A percentile compares a stretch with the other conserved stretches of the same genome.
Conservation (phyloP, 2,113 vertebrate genomes). For the Scophthalmus maximus region DNA sequence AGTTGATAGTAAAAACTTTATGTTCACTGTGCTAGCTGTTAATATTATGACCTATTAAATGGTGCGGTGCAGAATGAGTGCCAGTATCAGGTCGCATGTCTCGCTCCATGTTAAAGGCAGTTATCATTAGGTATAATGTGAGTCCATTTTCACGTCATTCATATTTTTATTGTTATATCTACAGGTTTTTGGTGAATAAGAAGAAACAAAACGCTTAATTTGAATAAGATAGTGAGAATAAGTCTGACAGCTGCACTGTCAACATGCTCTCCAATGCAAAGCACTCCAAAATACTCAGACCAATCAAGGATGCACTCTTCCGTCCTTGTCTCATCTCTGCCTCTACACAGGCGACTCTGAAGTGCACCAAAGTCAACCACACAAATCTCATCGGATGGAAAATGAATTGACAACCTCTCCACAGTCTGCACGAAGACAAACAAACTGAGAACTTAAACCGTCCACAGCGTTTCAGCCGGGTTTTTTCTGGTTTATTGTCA, state of each 20-base stretch:
- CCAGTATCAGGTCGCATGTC: neutral
- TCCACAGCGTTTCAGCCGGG: neutral
- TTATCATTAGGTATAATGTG: constrained; percentile 10
- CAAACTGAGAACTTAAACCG: neutral
- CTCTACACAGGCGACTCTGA: constrained; percentile 16
- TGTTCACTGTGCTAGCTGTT: constrained; percentile 2
- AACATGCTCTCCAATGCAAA: constrained; percentile 6
- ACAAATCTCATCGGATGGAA: constrained; percentile 10
- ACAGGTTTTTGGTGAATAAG: neutral
- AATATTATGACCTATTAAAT: neutral
- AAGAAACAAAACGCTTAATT: neutral
- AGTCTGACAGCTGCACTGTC: neutral
- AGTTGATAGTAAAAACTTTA: constrained; percentile 8
- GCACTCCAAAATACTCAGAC: neutral
- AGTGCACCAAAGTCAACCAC: constrained; percentile 24
- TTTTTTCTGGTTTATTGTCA: constrained; percentile 21
- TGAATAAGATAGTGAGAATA: constrained; percentile 2
- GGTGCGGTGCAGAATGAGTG: neutral
- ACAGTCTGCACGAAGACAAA: constrained; percentile 13
- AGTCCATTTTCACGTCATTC: neutral
- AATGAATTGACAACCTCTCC: constrained; percentile 6
- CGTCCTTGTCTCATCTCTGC: constrained; percentile 3
- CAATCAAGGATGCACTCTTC: constrained; percentile 13
- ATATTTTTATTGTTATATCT: neutral
- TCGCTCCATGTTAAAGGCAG: neutral